Evolutionary conservation across 2,888 invertebrate species (phyloP), one percentile per base, ranked within the genome.

Genomic region (Eudasyphora cyanicolor): DNA sequence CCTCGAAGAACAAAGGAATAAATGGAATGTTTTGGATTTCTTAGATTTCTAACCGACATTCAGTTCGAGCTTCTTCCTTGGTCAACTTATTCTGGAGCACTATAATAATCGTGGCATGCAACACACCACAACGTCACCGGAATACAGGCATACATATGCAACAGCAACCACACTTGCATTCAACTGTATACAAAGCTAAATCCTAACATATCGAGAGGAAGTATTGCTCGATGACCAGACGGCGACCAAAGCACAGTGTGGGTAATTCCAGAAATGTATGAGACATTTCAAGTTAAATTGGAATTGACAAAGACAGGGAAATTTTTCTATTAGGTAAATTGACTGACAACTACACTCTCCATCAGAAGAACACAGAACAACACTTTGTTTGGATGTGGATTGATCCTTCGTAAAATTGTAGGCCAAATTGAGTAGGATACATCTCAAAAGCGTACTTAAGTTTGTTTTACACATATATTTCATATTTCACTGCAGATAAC

Each of bases 1-100:
- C 38, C 62, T 32, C 1, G 42, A 73, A 51, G 67, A 67, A 60
- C 67, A 78, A 84, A 78, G 73, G 45, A 78, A 78, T 27, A 67
- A 27, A 54, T 73, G 19, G 64, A 76, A 76, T 76, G 38, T 57
- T 49, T 51, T 49, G 60, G 60, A 76, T 51, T 60, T 79, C 24
- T 76, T 76, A 69, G 79, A 76, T 24, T 49, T 38, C 14, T 45
- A 17, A 38, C 38, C 70, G 69, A 67, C 19, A 57, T 17, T 60
- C 29, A 51, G 51, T 76, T 75, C 24, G 24, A 42, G 6, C 14
- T 49, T 29, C 45, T 45, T 17, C 21, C 2, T n/a, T 45, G n/a
- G n/a, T 8, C 67, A 49, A 49, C 49, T 29, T 17, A 29, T 49
- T 17, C 14, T 49, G 4, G 7, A 49, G 67, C 14, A 57, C 27